Conservation (phyloP, 2,888 invertebrate genomes). For the Heliconius ismenius region DNA sequence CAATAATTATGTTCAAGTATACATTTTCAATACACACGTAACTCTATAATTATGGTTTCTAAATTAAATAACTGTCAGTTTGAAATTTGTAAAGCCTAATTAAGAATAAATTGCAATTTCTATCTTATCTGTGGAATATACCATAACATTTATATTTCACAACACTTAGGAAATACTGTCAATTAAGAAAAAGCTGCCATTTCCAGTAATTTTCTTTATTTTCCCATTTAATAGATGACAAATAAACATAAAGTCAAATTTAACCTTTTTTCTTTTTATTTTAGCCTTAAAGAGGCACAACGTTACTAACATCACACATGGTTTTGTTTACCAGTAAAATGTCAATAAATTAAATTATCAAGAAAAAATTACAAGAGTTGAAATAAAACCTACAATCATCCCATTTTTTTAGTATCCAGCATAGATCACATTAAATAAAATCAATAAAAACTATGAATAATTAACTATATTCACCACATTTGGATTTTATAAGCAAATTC, state of each 20-base stretch:
- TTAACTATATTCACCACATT: background rate
- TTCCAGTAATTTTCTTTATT: background rate
- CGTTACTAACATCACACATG: too few relatives aligned
- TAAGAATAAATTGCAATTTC: background rate
- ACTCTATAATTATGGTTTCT: background rate
- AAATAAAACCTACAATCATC: background rate
- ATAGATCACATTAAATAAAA: too few relatives aligned
- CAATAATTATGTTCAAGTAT: constrained; percentile 1
- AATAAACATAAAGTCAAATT: background rate
- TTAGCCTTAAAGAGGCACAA: too few relatives aligned
- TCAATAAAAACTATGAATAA: too few relatives aligned
- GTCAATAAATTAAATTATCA: too few relatives aligned
- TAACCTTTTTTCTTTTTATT: too few relatives aligned
- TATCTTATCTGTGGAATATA: background rate
- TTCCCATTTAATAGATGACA: background rate
- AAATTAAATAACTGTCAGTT: background rate
- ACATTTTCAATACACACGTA: background rate
- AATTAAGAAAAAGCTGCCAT: background rate
- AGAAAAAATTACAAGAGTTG: background rate
- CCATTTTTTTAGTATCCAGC: background rate
- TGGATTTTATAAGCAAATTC: background rate
- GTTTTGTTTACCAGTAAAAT: too few relatives aligned
- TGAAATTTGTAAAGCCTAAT: background rate
- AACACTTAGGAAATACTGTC: constrained; percentile 1
- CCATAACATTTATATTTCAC: background rate